Base-by-base conservation (phyloP, 2,888 invertebrate genomes). In the Acleris cristana region DNA sequence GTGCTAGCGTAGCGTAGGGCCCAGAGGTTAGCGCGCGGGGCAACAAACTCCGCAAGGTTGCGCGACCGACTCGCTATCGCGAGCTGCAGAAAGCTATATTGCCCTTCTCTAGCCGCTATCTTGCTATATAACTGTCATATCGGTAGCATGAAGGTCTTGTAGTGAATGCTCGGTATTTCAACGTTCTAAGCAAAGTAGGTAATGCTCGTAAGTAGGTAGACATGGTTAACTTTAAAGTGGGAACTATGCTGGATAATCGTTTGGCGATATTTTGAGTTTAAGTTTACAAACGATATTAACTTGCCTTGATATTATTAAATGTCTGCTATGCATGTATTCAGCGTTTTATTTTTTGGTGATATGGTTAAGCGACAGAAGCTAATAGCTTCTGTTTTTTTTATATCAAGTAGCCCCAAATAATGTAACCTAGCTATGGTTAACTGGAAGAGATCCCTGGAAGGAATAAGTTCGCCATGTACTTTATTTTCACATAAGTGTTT, bases 21-120 rank as follows among this genome's bases (percentile, higher is more conserved):
- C 80, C 84, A 83, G 88, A 88, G 88, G 87, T 87, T 86, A 87
- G 76, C 65, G 45, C 58, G 34, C 57, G 89, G 91, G 85, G 83
- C 92, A 92, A 92, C 89, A 91, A 92, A 90, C 92, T 90, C 88
- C 90, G 89, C 92, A 92, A 92, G 92, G 92, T 92, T 91, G 90
- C 85, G 80, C 85, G 85, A 80, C 84, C 81, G 80, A 85, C 85
- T 79, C 80, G 85, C 88, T 87, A 87, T 88, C 88, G 85, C 81
- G 79, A 77, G 81, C 90, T 83, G 85, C 87, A 86, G 62, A 67
- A 67, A 63, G 87, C 87, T 89, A 88, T 90, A 89, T 88, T 87
- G 82, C 91, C 91, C 91, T 91, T 91, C 90, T 90, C 89, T 83
- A 73, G 75, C 84, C 80, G 87, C 85, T 86, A 83, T 85, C 87